phyloP scores from a whole-genome alignment of 2,888 invertebrate species.

The Schrankia costaestrigalis region DNA sequence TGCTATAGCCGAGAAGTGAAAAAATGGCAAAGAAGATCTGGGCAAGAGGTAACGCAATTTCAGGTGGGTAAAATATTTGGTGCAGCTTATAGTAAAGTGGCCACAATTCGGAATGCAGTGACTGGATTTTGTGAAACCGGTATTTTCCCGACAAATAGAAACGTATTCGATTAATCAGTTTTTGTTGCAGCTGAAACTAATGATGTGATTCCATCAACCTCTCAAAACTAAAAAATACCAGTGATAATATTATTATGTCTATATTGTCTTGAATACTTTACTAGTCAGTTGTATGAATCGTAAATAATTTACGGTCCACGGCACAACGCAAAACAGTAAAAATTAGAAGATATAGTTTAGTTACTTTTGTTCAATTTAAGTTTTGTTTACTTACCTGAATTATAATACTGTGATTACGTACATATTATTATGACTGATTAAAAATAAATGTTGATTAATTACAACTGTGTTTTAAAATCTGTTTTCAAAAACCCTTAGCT shows the following conservation, averaged over 20 bases:
- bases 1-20: conserved; percentile 1
- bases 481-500: not conserved
- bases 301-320: conserved; percentile 1
- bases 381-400: too few relatives aligned
- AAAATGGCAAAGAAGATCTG: not conserved
- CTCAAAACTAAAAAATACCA: too few relatives aligned
- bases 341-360: too few relatives aligned
- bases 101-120: not conserved
- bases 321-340: too few relatives aligned
- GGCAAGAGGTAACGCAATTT: not conserved
- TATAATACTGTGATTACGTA: not conserved
- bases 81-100: not conserved
- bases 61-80: conserved; percentile 2
- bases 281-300: not conserved
- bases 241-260: not conserved
- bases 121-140: conserved; percentile 1
- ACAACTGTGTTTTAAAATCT: not conserved
- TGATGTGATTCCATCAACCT: not conserved
- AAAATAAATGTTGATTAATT: not conserved
- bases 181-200: not conserved
- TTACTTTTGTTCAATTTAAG: too few relatives aligned
- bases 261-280: not conserved
- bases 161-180: not conserved
- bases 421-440: conserved; percentile 2
- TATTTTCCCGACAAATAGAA: not conserved